phyloP scores from a whole-genome alignment of 2,888 invertebrate species.

The Piscicola geometra region DNA sequence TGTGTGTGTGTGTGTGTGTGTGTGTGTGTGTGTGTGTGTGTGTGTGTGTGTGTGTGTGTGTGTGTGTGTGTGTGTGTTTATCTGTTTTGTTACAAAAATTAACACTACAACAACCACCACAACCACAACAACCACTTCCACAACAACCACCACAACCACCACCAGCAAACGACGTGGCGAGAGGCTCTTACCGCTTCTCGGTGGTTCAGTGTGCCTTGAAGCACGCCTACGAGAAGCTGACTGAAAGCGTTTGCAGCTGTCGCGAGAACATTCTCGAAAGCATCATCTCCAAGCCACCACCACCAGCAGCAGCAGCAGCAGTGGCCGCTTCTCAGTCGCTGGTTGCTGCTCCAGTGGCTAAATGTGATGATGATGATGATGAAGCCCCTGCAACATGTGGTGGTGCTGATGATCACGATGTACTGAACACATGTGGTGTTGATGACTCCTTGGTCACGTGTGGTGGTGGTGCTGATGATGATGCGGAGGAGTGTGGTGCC shows the following conservation, averaged over 20 bases:
- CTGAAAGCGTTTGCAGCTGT: neutral
- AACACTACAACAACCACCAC: neutral
- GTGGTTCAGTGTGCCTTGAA: conserved; percentile 28
- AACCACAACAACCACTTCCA: neutral
- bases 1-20: conserved; percentile 3
- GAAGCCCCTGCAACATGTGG: neutral
- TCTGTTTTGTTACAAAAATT: neutral
- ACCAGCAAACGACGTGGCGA: conserved; percentile 35
- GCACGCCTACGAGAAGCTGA: conserved; percentile 23
- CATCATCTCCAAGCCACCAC: conserved; percentile 11
- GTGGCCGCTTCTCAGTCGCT: neutral
- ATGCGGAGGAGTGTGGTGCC: no score
- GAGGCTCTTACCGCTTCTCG: conserved; percentile 35
- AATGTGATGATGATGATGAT: neutral
- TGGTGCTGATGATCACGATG: conserved; percentile 6
- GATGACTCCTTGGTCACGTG: neutral
- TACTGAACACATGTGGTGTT: neutral
- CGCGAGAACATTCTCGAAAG: conserved; percentile 17
- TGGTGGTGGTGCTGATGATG: no score
- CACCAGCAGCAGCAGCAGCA: neutral
- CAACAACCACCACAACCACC: neutral
- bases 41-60: conserved; percentile 3
- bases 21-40: conserved; percentile 3
- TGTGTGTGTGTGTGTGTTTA: neutral
- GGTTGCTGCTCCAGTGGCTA: conserved; percentile 5